Conservation (phyloP, 1,140 invertebrate genomes). For the Vollenhovia emeryi region DNA sequence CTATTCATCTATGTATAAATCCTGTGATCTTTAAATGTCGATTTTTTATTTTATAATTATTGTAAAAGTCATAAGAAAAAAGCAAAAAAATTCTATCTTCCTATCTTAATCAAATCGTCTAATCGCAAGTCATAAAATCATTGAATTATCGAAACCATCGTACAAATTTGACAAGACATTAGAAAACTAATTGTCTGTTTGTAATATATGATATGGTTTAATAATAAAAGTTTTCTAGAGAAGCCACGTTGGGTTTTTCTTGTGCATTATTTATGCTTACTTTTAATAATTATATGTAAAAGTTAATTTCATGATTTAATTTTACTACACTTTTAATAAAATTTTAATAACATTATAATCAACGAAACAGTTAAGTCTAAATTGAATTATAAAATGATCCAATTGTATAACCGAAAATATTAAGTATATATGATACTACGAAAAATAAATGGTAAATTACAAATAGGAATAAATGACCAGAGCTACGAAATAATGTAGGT, state of each 20-base stretch:
- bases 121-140: not conserved
- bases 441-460: not conserved
- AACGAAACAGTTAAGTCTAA: not conserved
- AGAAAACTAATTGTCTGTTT: not conserved
- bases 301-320: not conserved
- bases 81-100: conserved; percentile 65
- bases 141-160: not conserved
- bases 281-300: not conserved
- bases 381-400: not conserved
- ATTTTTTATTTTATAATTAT: conserved; percentile 80
- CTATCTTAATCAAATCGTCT: not conserved
- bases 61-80: conserved; percentile 63
- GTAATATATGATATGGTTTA: not conserved
- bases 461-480: not conserved
- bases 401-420: not conserved
- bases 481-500: not conserved
- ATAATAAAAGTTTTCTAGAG: not conserved
- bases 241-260: not conserved
- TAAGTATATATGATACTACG: not conserved
- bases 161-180: not conserved
- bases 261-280: not conserved
- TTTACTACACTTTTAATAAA: not conserved
- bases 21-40: conserved; percentile 22
- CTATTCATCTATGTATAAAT: conserved; percentile 39
- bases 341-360: not conserved